Base-by-base conservation (phyloP, 2,797 vertebrate genomes). In the Bovichtus variegatus region DNA sequence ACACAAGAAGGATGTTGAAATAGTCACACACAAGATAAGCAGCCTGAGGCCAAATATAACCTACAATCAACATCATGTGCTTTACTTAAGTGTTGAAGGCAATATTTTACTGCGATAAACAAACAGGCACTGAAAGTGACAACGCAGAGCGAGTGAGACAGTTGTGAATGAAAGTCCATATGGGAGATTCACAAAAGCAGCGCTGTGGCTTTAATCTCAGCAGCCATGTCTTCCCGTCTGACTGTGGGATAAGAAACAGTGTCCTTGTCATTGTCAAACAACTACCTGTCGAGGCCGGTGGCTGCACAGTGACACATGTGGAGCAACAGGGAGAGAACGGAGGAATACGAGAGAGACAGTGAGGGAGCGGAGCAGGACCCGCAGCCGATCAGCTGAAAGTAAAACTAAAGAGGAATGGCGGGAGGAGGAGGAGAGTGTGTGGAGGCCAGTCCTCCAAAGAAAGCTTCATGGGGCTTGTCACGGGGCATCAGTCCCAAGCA, bases 391-490 rank as follows among this genome's bases (percentile, higher is more conserved):
- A 60, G 83, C 78, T 76, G 46, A 78, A 72, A 61, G 77, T 64
- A 54, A 78, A 80, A 74, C 83, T 85, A 51, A 88, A 77, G 77
- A 80, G 76, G 74, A 76, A 67, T 77, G 82, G 80, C 59, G 82
- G 76, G 55, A 75, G 36, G 63, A 58, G 76, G 55, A 75, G 36
- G 63, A 58, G 51, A 49, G 43, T 11, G 71, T 11, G 76, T 6
- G 63, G 80, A 74, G 83, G 80, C 55, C 47, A 62, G 85, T 84
- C 83, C 46, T 73, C 87, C 85, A 75, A 82, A 82, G 73, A 72
- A 88, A 81, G 85, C 84, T 88, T 91, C 84, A 78, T 69, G 79
- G 81, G 81, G 62, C 82, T 88, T 95, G 94, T 95, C 94, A 89
- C 43, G 89, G 87, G 90, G 93, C 92, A 94, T 95, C 93, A 94